Base-by-base conservation (phyloP, 2,888 invertebrate species). In the Synanthedon vespiformis region DNA sequence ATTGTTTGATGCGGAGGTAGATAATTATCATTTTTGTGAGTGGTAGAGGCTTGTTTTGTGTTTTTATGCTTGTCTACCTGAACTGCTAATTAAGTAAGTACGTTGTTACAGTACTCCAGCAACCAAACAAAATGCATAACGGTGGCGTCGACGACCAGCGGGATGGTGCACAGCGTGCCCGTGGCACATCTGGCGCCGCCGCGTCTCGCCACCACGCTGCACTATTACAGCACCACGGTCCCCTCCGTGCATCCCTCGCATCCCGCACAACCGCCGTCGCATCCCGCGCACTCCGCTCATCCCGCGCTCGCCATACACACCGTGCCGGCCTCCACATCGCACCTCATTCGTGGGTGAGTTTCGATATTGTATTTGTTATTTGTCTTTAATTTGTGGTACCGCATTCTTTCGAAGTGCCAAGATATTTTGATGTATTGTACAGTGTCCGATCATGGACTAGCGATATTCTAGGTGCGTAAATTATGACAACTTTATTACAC, bases 41-140 rank as follows among this genome's bases (percentile, higher is more conserved):
- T 27, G 5, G 27, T 27, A 6, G 27, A 5, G 27, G 5, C 27
- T 27, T 8, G 27, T 27, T 27, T 6, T 8, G 27, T 27, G 27
- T 40, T 27, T 27, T 40, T 47, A n/a, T 48, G 4, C 22, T 22
- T 22, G 5, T 22, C 22, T 22, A 0, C 22, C 4, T 4, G 22
- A 22, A 4, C 22, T 22, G 11, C 14, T 22, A 22, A 22, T 22
- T 22, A 1, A 22, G 22, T 22, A 22, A 22, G 22, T 14, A 40
- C 47, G 12, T 34, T 51, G n/a, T 66, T 65, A 11, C 69, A 86
- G 86, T 85, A 74, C 60, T 55, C 79, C 50, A 71, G 68, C 51
- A 77, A 74, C 51, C 81, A 77, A 56, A 81, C 80, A 0, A 86
- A 87, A 52, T 86, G 86, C 63, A 87, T 87, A 55, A 87, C 86